phyloP scores from a whole-genome alignment of 2,888 invertebrate species.

The Coenonympha arcania region DNA sequence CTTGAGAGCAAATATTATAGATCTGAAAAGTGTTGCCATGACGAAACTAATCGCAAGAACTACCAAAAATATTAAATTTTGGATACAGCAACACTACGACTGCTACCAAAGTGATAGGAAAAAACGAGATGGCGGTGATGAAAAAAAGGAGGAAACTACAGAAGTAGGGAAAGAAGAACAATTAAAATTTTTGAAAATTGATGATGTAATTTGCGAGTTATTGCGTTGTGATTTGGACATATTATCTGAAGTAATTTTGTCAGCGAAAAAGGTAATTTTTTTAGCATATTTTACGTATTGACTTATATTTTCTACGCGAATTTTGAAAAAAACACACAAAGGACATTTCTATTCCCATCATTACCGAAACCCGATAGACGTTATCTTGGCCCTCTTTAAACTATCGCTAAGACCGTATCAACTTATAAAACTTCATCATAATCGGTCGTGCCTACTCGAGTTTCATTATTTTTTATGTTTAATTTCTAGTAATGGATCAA shows the following conservation, averaged over 20 bases:
- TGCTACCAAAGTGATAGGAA: conserved; percentile 28
- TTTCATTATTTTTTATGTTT: too few relatives aligned
- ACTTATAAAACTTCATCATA: too few relatives aligned
- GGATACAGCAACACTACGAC: conserved; percentile 58
- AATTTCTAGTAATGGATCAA: too few relatives aligned
- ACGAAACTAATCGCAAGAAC: conserved; percentile 49
- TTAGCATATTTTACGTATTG: too few relatives aligned
- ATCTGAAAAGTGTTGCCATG: conserved; percentile 54
- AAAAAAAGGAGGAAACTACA: neutral
- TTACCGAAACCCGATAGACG: too few relatives aligned
- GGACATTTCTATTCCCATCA: too few relatives aligned
- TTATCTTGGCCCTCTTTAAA: too few relatives aligned
- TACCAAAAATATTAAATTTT: conserved; percentile 48
- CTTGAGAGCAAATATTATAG: conserved; percentile 56
- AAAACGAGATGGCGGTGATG: conserved; percentile 28
- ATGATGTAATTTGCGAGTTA: conserved; percentile 51
- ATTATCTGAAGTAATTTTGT: conserved; percentile 55
- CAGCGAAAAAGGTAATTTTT: conserved; percentile 66
- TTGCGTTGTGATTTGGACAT: conserved; percentile 52
- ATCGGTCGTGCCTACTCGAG: too few relatives aligned
- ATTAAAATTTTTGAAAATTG: conserved; percentile 38
- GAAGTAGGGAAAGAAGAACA: conserved; percentile 7
- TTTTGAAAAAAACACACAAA: too few relatives aligned
- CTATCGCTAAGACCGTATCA: too few relatives aligned
- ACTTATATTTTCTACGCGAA: too few relatives aligned